Evolutionary conservation across 2,797 vertebrate genomes (phyloP), one percentile per base, ranked within the genome.

Genomic region (Brachyrhaphis roseni): DNA sequence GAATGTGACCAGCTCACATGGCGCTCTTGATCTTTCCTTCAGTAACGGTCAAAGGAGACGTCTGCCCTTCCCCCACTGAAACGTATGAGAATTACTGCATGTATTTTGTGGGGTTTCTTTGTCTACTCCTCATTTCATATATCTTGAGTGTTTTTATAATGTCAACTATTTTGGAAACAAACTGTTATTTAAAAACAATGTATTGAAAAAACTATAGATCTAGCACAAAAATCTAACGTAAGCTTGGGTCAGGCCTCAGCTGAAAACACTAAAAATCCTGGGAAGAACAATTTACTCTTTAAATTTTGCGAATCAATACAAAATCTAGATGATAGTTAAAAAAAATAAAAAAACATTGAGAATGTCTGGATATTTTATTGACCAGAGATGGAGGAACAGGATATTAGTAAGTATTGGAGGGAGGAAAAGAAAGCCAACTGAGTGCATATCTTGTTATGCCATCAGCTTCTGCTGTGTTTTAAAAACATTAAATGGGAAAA

Each of bases 1-100:
- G 86, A 82, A 92, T 91, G 84, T 84, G 86, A 93, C 82, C 70
- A 66, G 53, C 83, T 80, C 6, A 3, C 45, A 74, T 41, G 46
- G 66, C 1, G 15, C 77, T 49, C 74, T 79, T 49, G 11, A 89
- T 89, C 80, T 82, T 75, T 36, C 78, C 36, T 78, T 76, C 88
- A 84, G 89, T 88, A 59, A 45, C 89, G 91, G 74, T 92, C 55
- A 55, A 55, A 23, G 74, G 57, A 68, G n/a, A 72, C 68, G 71
- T 53, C 57, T 1, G 10, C 70, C 53, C 64, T 55, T 3, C 7
- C 72, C 5, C 41, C 1, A 51, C 45, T 1, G 4, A 74, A 64
- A 41, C 47, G 31, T 46, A 55, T 41, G n/a, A 13, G 0, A 36
- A 68, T 43, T 4, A 46, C 34, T 45, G 39, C 66, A 43, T 20